These are phyloP conservation scores for Aplochiton taeniatus DNA, from an alignment of 2,797 vertebrate species.

Conservation along the genomic window DNA sequence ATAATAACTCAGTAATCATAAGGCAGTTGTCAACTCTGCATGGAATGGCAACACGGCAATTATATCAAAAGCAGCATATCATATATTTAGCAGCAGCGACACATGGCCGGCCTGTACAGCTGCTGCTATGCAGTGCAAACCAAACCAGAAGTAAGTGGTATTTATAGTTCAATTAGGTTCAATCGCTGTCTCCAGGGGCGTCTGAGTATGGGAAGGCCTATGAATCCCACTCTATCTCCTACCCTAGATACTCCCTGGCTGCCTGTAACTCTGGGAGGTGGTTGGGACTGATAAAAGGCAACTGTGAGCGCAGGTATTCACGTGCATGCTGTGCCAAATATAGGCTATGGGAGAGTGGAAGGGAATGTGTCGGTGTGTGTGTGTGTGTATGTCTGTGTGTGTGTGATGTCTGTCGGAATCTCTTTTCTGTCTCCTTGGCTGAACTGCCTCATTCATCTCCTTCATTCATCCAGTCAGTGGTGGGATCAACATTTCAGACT, in stretches of 20 bases:
- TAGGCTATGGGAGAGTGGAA: slow-evolving; percentile 37
- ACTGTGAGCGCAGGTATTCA: slow-evolving; percentile 37
- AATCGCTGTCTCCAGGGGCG: slow-evolving; percentile 17
- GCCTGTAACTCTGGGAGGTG: slow-evolving; percentile 13
- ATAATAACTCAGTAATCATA: slow-evolving; percentile 38
- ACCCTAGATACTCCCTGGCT: background rate
- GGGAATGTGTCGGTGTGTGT: slow-evolving; percentile 5
- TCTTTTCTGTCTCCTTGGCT: slow-evolving; percentile 34
- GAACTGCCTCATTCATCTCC: slow-evolving; percentile 24
- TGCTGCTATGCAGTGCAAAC: slow-evolving; percentile 58
- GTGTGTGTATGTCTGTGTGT: background rate
- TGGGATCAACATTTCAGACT: slow-evolving; percentile 21
- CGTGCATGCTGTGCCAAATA: slow-evolving; percentile 41
- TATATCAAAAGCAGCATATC: slow-evolving; percentile 46
- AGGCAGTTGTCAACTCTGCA: slow-evolving; percentile 29
- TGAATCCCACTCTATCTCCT: background rate
- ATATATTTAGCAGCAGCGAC: slow-evolving; percentile 56
- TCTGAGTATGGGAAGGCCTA: slow-evolving; percentile 16
- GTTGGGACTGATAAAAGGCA: slow-evolving; percentile 16
- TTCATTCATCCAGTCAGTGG: slow-evolving; percentile 36
- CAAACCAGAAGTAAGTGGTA: slow-evolving; percentile 61
- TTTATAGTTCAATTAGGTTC: slow-evolving; percentile 60
- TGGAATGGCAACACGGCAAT: slow-evolving; percentile 44
- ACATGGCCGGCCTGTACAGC: slow-evolving; percentile 52
- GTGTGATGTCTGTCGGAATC: slow-evolving; percentile 45